A percentile compares a stretch with the other conserved stretches of the same genome.
phyloP scores from a whole-genome alignment of 2,113 vertebrate genomes.

The Pseudopodoces humilis region DNA sequence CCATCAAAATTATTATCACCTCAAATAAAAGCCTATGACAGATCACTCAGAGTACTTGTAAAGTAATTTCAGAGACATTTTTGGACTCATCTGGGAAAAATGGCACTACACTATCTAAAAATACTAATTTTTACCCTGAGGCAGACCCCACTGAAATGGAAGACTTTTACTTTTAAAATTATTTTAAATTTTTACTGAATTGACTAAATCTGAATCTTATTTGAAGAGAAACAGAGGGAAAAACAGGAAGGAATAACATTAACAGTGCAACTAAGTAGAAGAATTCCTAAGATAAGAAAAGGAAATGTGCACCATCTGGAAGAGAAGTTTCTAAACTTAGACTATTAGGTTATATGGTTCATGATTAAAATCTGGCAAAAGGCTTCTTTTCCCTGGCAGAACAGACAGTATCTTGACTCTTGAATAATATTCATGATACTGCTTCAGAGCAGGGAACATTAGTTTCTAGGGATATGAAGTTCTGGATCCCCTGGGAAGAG shows the following conservation, averaged over 20 bases:
- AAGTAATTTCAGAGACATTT: conserved; percentile 29
- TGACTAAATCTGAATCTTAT: neutral
- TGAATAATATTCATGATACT: conserved; percentile 40
- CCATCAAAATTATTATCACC: conserved; percentile 8
- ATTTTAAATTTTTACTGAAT: neutral
- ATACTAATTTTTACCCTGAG: neutral
- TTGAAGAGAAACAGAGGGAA: neutral
- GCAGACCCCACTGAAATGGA: neutral
- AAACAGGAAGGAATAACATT: conserved; percentile 17
- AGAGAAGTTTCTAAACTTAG: conserved; percentile 51
- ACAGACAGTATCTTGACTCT: conserved; percentile 55
- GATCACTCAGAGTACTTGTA: neutral
- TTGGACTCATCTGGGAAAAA: neutral
- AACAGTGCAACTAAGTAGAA: neutral
- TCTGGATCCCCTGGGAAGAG: conserved; percentile 34
- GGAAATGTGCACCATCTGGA: conserved; percentile 56
- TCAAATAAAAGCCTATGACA: conserved; percentile 28
- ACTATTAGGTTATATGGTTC: conserved; percentile 52
- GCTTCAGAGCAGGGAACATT: conserved; percentile 29
- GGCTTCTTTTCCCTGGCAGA: conserved; percentile 37
- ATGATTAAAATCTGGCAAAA: conserved; percentile 61
- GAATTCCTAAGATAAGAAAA: conserved; percentile 36
- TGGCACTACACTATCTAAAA: neutral
- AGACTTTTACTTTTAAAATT: neutral
- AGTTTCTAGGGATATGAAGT: conserved; percentile 18